Base-by-base conservation (phyloP, 2,888 invertebrate genomes). In the Axea sp. region DNA sequence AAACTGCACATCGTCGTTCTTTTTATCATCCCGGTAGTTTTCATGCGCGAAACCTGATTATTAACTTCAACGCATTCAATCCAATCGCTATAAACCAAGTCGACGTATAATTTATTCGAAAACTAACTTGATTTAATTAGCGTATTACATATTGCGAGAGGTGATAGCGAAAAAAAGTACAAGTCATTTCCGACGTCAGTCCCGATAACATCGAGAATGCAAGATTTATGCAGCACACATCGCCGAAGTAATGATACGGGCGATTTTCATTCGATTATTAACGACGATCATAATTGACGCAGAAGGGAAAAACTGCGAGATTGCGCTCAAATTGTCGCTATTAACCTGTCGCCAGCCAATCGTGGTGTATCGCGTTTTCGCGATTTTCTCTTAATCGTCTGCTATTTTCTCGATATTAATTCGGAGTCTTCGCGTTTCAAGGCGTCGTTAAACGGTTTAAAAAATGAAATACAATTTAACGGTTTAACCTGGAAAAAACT, bases 191-290 rank as follows among this genome's bases (percentile, higher is more conserved):
- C 68, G 51, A 75, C 19, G 59, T 17, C 41, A 35, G 8, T 11
- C 1, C 11, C 33, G 75, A 75, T 71, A 71, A 39, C 71, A 75
- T 71, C 69, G 37, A 22, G 41, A 51, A 35, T 51, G 51, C 71
- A 59, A 57, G 69, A 69, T 74, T 74, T 69, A 69, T 69, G 74
- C 74, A 26, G 59, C 60, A 35, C 65, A 41, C 62, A 67, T 71
- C 62, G 67, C 41, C 75, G 57, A 14, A 30, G 19, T 75, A 75
- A 71, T 75, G 67, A 60, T 60, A 60, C 65, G 60, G 74, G 37
- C 59, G 69, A 74, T 74, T 74, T 74, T 69, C 69, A 41, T 69
- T 74, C 65, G 68, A 64, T 75, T 60, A 71, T 75, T 65, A 75
- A 57, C 60, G 47, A 57, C 41, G 62, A 24, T 37, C 62, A 57